A percentile compares a stretch with the other conserved stretches of the same genome.
Conservation (phyloP, 2,797 vertebrate genomes). For the Cossypha dichroa region DNA sequence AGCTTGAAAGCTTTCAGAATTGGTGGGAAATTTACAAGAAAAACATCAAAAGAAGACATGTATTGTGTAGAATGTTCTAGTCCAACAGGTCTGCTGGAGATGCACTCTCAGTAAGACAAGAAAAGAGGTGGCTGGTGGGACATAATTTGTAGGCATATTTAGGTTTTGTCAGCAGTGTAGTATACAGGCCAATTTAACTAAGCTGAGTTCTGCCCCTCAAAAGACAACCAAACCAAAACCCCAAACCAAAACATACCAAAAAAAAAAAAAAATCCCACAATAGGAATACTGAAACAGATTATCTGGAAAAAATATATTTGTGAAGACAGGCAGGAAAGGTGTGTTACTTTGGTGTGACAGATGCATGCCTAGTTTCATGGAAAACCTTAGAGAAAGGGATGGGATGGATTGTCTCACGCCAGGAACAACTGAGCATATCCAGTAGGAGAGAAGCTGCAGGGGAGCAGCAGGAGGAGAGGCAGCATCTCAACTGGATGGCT, state of each 20-base stretch:
- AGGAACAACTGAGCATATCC: not conserved
- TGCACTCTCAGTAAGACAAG: not conserved
- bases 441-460: not conserved
- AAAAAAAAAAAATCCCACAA: not conserved
- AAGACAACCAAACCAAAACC: not conserved
- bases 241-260: not conserved
- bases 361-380: not conserved
- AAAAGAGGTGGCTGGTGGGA: not conserved
- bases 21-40: not conserved
- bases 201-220: accelerated
- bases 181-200: not conserved
- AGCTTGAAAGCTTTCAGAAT: not conserved
- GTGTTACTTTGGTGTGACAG: not conserved
- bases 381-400: not conserved
- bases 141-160: not conserved
- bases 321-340: not conserved
- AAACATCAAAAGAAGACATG: not conserved
- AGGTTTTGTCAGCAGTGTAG: not conserved
- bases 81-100: not conserved
- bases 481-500: not conserved
- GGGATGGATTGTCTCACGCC: not conserved
- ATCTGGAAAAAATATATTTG: not conserved
- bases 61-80: not conserved
- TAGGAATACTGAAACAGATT: not conserved
- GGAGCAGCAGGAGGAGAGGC: not conserved